Percentiles rank a stretch among this genome's conserved stretches.
Conservation (phyloP, 2,888 invertebrate genomes). For the Macrophya annulata region DNA sequence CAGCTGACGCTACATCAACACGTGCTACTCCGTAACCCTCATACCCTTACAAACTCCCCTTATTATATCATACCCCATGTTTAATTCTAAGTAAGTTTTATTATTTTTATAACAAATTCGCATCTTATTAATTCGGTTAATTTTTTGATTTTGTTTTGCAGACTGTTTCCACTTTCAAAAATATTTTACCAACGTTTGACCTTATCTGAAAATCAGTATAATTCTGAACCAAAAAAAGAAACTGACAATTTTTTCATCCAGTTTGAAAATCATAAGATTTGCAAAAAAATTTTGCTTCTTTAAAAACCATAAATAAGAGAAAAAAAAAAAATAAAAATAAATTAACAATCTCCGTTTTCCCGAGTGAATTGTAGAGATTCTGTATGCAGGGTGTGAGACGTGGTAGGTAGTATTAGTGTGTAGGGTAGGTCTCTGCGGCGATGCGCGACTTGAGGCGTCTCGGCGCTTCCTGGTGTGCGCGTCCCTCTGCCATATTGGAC, state of each 20-base stretch:
- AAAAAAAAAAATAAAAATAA: neutral
- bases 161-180: neutral
- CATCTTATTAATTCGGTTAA: too few relatives aligned
- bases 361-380: constrained; percentile 25
- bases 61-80: constrained; percentile 34
- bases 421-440: constrained; percentile 38
- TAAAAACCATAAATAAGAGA: neutral
- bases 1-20: constrained; percentile 53
- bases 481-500: constrained; percentile 76
- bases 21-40: constrained; percentile 31
- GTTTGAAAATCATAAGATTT: too few relatives aligned
- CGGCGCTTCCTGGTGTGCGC: constrained; percentile 66
- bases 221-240: too few relatives aligned
- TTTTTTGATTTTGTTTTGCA: too few relatives aligned
- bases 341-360: neutral
- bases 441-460: constrained; percentile 20
- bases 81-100: constrained; percentile 5
- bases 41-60: neutral
- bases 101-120: neutral
- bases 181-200: neutral
- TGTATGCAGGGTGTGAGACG: neutral
- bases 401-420: neutral
- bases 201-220: too few relatives aligned
- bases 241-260: neutral
- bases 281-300: too few relatives aligned